A percentile compares a stretch with the other conserved stretches of the same genome.
phyloP scores from a whole-genome alignment of 2,797 vertebrate species.

The Eupleurogrammus muticus region DNA sequence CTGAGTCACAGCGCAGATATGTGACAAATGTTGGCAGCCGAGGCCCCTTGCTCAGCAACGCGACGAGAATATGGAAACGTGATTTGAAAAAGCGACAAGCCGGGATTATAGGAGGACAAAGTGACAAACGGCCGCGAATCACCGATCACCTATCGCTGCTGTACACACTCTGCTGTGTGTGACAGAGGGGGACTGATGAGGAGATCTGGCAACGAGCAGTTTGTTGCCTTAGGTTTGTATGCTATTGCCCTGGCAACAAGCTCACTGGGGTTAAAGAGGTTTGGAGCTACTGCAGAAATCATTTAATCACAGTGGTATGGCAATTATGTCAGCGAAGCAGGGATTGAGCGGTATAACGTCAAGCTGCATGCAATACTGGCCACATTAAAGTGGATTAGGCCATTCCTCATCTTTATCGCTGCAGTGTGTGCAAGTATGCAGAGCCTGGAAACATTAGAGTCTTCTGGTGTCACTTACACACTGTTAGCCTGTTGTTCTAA shows the following conservation, averaged over 20 bases:
- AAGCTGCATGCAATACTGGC: slow-evolving; percentile 39
- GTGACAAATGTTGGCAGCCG: slow-evolving; percentile 68
- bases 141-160: slow-evolving; percentile 29
- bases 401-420: slow-evolving; percentile 50
- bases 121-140: not conserved
- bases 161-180: slow-evolving; percentile 25
- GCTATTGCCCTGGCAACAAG: slow-evolving; percentile 72
- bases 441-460: slow-evolving; percentile 15
- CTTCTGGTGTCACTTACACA: slow-evolving; percentile 14
- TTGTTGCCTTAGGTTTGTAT: slow-evolving; percentile 72
- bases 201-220: slow-evolving; percentile 36
- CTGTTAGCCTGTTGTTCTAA: slow-evolving; percentile 18
- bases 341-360: slow-evolving; percentile 51
- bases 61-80: slow-evolving; percentile 5
- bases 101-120: not conserved
- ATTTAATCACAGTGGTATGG: slow-evolving; percentile 66
- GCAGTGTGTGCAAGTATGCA: slow-evolving; percentile 4
- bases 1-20: slow-evolving; percentile 81
- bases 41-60: slow-evolving; percentile 41
- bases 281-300: slow-evolving; percentile 63
- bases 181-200: slow-evolving; percentile 42
- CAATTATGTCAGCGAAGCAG: slow-evolving; percentile 60
- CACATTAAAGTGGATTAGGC: slow-evolving; percentile 59
- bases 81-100: slow-evolving; percentile 4
- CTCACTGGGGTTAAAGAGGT: slow-evolving; percentile 62